Evolutionary conservation across 2,888 invertebrate species (phyloP).

Genomic region (Agrilus cyanescens): DNA sequence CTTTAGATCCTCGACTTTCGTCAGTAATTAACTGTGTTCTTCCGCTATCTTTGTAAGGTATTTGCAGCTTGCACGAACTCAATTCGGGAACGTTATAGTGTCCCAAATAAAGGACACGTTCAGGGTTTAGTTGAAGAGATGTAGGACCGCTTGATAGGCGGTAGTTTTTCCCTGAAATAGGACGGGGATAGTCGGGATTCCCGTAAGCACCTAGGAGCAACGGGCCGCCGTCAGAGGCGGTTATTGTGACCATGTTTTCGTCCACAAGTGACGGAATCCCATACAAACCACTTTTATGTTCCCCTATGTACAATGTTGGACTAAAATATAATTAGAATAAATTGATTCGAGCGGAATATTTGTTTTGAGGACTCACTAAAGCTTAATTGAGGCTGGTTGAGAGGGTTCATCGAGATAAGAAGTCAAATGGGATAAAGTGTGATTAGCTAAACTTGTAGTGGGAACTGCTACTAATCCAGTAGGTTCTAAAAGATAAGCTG

Average conservation of each 20-base stretch:
- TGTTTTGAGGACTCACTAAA: constrained; percentile 36
- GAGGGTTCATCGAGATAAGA: constrained; percentile 29
- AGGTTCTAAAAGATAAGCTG: constrained; percentile 66
- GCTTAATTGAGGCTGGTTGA: constrained; percentile 36
- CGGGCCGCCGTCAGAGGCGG: constrained; percentile 55
- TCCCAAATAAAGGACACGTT: constrained; percentile 40
- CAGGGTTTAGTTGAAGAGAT: too few species aligned
- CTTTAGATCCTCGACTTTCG: constrained; percentile 27
- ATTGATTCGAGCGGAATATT: background rate
- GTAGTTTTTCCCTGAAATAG: constrained; percentile 30
- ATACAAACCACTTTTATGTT: constrained; percentile 76
- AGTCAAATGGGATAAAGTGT: constrained; percentile 57
- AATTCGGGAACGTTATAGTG: constrained; percentile 62
- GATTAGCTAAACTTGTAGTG: constrained; percentile 80
- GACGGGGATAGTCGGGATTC: constrained; percentile 24
- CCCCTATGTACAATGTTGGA: constrained; percentile 86
- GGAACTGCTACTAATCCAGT: constrained; percentile 74
- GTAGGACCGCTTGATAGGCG: constrained; percentile 14
- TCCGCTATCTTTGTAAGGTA: constrained; percentile 25
- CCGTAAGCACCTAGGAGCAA: constrained; percentile 65
- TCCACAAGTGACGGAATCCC: constrained; percentile 89
- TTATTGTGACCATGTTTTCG: constrained; percentile 75
- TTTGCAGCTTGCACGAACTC: constrained; percentile 31
- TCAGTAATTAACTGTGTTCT: constrained; percentile 27
- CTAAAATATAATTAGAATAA: constrained; percentile 39